phyloP scores from a whole-genome alignment of 2,797 vertebrate species.

The Miichthys miiuy region DNA sequence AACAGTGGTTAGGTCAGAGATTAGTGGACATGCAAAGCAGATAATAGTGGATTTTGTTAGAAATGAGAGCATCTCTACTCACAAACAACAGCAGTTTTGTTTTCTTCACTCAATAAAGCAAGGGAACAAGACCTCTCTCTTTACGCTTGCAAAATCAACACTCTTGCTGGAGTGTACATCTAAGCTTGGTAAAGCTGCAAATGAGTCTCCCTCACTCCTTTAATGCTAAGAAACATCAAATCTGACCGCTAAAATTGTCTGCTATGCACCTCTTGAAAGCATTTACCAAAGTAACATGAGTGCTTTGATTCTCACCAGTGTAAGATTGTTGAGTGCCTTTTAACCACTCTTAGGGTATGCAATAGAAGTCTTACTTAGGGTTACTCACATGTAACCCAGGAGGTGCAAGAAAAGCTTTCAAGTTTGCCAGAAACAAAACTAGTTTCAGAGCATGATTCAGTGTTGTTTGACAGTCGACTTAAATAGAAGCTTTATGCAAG shows the following conservation, averaged over 20 bases:
- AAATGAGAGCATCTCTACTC: conserved; percentile 33
- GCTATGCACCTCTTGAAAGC: not conserved
- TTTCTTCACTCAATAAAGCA: not conserved
- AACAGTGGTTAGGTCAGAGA: conserved; percentile 41
- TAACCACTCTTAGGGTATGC: not conserved
- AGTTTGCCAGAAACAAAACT: not conserved
- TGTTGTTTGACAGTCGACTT: conserved; percentile 10
- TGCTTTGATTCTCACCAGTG: not conserved
- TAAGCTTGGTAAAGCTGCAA: not conserved
- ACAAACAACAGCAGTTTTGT: conserved; percentile 21
- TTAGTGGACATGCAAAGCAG: conserved; percentile 49
- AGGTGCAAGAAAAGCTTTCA: not conserved
- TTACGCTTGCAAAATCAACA: not conserved
- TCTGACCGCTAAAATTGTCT: too few species aligned
- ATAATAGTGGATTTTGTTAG: conserved; percentile 61
- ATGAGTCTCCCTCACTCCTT: not conserved
- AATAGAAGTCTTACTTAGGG: not conserved
- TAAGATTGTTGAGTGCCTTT: not conserved
- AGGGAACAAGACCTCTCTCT: not conserved
- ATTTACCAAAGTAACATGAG: not conserved
- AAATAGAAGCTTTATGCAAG: not conserved
- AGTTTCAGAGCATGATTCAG: not conserved
- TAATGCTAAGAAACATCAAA: too few species aligned
- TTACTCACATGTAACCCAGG: not conserved
- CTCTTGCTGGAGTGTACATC: not conserved